These are phyloP conservation scores for Dorcus hopei DNA, from an alignment of 2,888 invertebrate genomes.

Conservation along the genomic window DNA sequence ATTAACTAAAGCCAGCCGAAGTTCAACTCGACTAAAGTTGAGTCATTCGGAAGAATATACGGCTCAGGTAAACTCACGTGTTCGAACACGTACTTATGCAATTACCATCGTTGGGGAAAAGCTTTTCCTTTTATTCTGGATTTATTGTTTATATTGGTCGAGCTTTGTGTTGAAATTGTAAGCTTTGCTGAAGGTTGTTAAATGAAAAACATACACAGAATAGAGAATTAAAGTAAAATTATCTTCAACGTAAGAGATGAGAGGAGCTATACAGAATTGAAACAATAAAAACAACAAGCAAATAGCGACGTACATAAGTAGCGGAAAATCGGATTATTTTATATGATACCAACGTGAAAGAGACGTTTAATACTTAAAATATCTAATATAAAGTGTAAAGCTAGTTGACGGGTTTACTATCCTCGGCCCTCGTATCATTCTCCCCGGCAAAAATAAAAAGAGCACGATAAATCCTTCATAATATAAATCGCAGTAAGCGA, in stretches of 20 bases:
- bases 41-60: conserved; percentile 33
- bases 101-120: conserved; percentile 20
- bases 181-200: too few species aligned
- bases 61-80: conserved; percentile 35
- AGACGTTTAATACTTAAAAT: conserved; percentile 20
- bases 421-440: conserved; percentile 15
- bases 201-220: too few species aligned
- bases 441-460: conserved; percentile 27
- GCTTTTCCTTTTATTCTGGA: too few species aligned
- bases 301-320: background rate
- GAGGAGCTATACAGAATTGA: too few species aligned
- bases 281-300: background rate
- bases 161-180: too few species aligned
- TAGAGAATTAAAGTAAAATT: too few species aligned
- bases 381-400: conserved; percentile 16
- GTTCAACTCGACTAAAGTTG: conserved; percentile 36
- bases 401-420: conserved; percentile 21
- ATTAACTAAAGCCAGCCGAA: conserved; percentile 41
- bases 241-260: too few species aligned
- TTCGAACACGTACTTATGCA: conserved; percentile 34
- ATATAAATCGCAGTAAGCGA: conserved; percentile 40
- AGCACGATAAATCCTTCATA: conserved; percentile 41
- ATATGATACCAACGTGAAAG: conserved; percentile 10
- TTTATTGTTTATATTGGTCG: too few species aligned
- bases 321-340: background rate